Conservation (phyloP, 2,113 vertebrate species). For the Leucopsar rothschildi region DNA sequence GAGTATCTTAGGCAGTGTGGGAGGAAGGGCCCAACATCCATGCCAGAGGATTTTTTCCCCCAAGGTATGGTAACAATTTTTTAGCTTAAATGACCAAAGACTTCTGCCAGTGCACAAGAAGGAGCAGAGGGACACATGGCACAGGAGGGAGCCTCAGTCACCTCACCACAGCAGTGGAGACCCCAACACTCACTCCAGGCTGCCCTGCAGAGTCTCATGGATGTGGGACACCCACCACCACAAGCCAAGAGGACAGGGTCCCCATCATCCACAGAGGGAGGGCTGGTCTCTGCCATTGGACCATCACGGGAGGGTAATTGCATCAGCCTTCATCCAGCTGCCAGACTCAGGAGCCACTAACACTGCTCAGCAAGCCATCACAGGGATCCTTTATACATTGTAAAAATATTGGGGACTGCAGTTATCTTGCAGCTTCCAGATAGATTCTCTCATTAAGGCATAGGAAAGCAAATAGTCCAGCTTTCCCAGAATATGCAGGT, state of each 20-base stretch:
- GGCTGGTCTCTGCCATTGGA: neutral
- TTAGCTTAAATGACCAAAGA: neutral
- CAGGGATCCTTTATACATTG: neutral
- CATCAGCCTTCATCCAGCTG: too few species aligned
- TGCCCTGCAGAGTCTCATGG: neutral
- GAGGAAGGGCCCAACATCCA: neutral
- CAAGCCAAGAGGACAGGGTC: neutral
- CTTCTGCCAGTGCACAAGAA: rapidly evolving
- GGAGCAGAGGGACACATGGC: neutral
- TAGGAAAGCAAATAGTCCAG: neutral
- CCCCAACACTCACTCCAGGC: rapidly evolving
- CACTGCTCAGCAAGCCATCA: neutral
- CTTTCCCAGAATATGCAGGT: neutral
- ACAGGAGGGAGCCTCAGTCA: rapidly evolving
- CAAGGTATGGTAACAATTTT: rapidly evolving
- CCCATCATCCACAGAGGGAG: neutral
- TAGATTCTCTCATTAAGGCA: neutral
- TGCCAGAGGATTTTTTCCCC: neutral
- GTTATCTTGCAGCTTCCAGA: neutral
- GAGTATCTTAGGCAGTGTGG: neutral
- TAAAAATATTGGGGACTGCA: neutral
- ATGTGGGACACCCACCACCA: neutral
- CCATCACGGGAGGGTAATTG: too few species aligned
- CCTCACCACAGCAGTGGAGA: neutral
- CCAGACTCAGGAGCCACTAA: neutral